These are phyloP conservation scores for Macropodus opercularis DNA, from an alignment of 2,797 vertebrate genomes.

Conservation along the genomic window DNA sequence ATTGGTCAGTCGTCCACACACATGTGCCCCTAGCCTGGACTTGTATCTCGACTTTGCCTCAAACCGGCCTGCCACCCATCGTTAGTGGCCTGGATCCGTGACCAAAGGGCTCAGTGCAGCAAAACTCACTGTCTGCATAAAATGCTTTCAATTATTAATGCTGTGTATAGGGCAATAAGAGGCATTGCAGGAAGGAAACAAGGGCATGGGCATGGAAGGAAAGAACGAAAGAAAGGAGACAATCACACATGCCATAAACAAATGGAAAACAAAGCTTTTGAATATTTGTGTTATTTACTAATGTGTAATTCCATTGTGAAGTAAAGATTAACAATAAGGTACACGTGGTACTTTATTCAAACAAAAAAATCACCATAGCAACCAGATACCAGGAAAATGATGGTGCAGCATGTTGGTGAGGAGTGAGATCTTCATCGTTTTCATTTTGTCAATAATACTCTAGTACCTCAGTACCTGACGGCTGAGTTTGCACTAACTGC, in stretches of 20 bases:
- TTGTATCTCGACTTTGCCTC: constrained; percentile 27
- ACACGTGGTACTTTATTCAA: background rate
- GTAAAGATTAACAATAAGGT: background rate
- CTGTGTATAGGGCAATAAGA: constrained; percentile 46
- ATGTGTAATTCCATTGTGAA: background rate
- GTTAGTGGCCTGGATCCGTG: constrained; percentile 66
- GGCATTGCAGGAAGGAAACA: constrained; percentile 25
- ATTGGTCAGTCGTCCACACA: constrained; percentile 64
- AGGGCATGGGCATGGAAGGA: constrained; percentile 11
- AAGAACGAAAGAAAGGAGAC: background rate
- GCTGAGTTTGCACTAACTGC: constrained; percentile 38
- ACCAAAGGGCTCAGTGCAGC: constrained; percentile 62
- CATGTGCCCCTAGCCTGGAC: constrained; percentile 56
- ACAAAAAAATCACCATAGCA: constrained; percentile 32
- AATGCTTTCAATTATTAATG: constrained; percentile 75
- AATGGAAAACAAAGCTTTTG: background rate
- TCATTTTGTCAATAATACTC: constrained; percentile 2
- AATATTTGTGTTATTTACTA: background rate
- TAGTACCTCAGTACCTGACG: constrained; percentile 15
- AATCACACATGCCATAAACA: background rate
- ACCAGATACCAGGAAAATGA: constrained; percentile 19
- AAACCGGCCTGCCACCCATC: constrained; percentile 59
- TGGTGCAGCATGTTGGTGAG: background rate
- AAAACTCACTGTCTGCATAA: constrained; percentile 67
- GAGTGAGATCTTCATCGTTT: constrained; percentile 1